Percentiles rank a stretch among this genome's conserved stretches.
Conservation (phyloP, 2,888 invertebrate genomes). For the Meiosimyza platycephala region DNA sequence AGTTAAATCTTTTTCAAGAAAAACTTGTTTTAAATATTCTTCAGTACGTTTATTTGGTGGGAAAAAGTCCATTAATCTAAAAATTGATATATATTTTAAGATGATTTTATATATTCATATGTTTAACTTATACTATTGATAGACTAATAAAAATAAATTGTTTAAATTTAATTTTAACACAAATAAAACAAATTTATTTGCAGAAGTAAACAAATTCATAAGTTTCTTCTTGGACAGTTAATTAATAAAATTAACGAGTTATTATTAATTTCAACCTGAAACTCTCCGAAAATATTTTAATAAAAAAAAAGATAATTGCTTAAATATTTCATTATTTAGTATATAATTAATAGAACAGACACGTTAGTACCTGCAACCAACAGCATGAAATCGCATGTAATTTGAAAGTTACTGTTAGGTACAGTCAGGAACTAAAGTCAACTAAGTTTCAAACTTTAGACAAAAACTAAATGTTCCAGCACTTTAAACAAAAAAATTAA, state of each 20-base stretch:
- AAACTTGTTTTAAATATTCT: slow-evolving; percentile 84
- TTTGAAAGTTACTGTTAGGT: no score
- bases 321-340: neutral
- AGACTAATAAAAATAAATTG: slow-evolving; percentile 38
- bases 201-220: slow-evolving; percentile 54
- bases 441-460: no score
- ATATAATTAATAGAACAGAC: neutral
- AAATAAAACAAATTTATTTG: slow-evolving; percentile 57
- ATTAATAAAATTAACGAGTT: slow-evolving; percentile 60
- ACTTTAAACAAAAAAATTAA: no score
- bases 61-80: slow-evolving; percentile 90
- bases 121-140: no score
- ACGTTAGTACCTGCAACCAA: no score
- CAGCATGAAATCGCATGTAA: no score
- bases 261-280: slow-evolving; percentile 56
- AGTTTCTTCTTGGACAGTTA: slow-evolving; percentile 59
- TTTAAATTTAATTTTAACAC: slow-evolving; percentile 57
- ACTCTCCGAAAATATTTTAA: slow-evolving; percentile 45
- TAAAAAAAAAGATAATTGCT: neutral
- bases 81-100: slow-evolving; percentile 36
- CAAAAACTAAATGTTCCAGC: no score
- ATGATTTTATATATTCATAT: neutral
- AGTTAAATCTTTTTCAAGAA: slow-evolving; percentile 82
- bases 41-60: slow-evolving; percentile 94
- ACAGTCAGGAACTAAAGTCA: no score